Percentiles rank a stretch among this genome's conserved stretches.
Evolutionary conservation across 2,797 vertebrate species (phyloP).

Genomic region (Prunella strophiata): DNA sequence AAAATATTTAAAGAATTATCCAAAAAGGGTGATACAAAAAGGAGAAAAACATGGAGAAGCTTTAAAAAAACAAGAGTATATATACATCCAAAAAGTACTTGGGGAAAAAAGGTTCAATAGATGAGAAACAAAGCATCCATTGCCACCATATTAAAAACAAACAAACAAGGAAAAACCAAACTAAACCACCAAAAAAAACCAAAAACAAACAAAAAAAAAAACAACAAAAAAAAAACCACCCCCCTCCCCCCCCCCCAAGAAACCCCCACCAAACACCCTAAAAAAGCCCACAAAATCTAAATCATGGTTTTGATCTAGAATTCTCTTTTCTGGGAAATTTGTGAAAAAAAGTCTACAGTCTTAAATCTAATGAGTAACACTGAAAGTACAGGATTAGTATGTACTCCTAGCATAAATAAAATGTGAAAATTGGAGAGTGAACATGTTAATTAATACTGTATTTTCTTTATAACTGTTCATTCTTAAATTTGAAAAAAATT

Average conservation of each 20-base stretch:
- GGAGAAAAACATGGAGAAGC: neutral
- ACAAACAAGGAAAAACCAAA: neutral
- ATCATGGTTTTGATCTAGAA: neutral
- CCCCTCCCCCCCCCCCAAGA: rapidly evolving
- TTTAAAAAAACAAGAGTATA: neutral
- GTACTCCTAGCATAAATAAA: neutral
- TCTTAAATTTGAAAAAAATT: neutral
- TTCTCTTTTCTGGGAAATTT: neutral
- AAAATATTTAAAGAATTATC: neutral
- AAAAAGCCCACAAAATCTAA: neutral
- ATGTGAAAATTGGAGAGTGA: neutral
- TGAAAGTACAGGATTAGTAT: neutral
- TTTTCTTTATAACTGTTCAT: neutral
- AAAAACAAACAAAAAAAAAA: too few species aligned
- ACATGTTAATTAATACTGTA: neutral
- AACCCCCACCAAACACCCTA: neutral
- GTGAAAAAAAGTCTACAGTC: neutral
- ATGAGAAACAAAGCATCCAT: neutral
- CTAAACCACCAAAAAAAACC: neutral
- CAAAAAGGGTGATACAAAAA: neutral
- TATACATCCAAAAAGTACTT: neutral
- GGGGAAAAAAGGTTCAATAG: neutral
- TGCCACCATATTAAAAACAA: neutral
- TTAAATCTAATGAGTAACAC: neutral
- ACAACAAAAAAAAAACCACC: neutral